A percentile compares a stretch with the other conserved stretches of the same genome.
These are phyloP conservation scores for Bellardia bayeri DNA, from an alignment of 2,888 invertebrate genomes.

Conservation along the genomic window DNA sequence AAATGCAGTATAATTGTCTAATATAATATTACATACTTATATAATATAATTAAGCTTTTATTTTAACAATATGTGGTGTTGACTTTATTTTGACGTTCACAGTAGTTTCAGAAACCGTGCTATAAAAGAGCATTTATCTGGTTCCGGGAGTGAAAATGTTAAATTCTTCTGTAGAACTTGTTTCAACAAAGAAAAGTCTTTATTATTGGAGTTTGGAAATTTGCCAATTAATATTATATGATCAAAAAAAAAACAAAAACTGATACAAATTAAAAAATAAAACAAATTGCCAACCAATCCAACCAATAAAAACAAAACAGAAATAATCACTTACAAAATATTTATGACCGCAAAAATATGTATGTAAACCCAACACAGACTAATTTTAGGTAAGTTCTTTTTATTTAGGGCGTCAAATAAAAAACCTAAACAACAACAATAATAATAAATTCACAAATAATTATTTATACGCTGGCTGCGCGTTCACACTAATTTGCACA, in stretches of 20 bases:
- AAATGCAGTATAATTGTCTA: too few species aligned
- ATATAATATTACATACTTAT: too few species aligned
- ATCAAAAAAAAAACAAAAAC: not conserved
- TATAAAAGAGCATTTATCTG: too few species aligned
- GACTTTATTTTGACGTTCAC: too few species aligned
- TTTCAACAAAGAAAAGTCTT: too few species aligned
- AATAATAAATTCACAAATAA: conserved; percentile 14
- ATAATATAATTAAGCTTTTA: too few species aligned
- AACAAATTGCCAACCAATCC: not conserved
- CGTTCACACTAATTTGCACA: not conserved
- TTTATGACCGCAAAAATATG: not conserved
- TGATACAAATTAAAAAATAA: not conserved
- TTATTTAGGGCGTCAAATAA: conserved; percentile 35
- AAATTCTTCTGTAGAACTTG: too few species aligned
- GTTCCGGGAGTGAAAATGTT: too few species aligned
- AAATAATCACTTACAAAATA: conserved; percentile 8
- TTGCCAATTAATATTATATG: too few species aligned
- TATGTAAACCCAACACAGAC: not conserved
- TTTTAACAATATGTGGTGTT: too few species aligned
- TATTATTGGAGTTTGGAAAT: too few species aligned
- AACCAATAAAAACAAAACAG: not conserved
- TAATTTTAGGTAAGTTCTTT: not conserved
- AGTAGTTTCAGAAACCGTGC: too few species aligned
- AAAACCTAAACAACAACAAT: conserved; percentile 31
- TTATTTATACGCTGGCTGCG: not conserved